Percentiles rank a stretch among this genome's conserved stretches.
Conservation (phyloP, 1,140 invertebrate species). For the Drosophila repletoides region DNA sequence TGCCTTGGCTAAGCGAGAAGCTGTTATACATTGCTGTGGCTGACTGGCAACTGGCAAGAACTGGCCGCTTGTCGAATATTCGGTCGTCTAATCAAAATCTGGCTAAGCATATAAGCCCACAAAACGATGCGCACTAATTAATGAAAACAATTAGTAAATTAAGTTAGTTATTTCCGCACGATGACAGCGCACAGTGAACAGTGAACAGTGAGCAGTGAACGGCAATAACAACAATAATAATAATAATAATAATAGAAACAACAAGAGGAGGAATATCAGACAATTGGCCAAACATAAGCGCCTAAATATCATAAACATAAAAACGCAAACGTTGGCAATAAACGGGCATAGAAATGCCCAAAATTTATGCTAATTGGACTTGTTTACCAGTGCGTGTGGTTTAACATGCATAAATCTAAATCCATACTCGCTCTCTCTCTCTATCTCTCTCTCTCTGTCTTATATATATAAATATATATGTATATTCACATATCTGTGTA, state of each 20-base stretch:
- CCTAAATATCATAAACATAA: slow-evolving; percentile 69
- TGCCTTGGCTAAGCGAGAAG: background rate
- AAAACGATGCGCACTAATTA: slow-evolving; percentile 52
- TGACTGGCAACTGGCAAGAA: slow-evolving; percentile 30
- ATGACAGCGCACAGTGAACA: too few relatives aligned
- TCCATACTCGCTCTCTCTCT: background rate
- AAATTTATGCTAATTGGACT: slow-evolving; percentile 79
- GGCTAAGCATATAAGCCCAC: slow-evolving; percentile 34
- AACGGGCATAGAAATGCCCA: slow-evolving; percentile 58
- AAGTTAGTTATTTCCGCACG: slow-evolving; percentile 57
- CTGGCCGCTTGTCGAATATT: too few relatives aligned
- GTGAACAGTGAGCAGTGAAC: too few relatives aligned
- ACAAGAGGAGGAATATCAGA: slow-evolving; percentile 13
- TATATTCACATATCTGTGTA: slow-evolving; percentile 17
- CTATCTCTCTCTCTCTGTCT: background rate
- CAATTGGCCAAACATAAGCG: slow-evolving; percentile 33
- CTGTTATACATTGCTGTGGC: background rate
- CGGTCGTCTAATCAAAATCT: slow-evolving; percentile 26
- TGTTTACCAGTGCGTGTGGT: slow-evolving; percentile 76
- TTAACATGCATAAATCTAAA: slow-evolving; percentile 44
- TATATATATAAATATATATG: slow-evolving; percentile 14
- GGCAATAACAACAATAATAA: slow-evolving; percentile 1
- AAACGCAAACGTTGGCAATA: slow-evolving; percentile 77
- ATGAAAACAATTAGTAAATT: slow-evolving; percentile 80
- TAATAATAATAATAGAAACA: slow-evolving; percentile 25